Conservation (phyloP, 2,113 vertebrate genomes). For the Scalopus aquaticus region DNA sequence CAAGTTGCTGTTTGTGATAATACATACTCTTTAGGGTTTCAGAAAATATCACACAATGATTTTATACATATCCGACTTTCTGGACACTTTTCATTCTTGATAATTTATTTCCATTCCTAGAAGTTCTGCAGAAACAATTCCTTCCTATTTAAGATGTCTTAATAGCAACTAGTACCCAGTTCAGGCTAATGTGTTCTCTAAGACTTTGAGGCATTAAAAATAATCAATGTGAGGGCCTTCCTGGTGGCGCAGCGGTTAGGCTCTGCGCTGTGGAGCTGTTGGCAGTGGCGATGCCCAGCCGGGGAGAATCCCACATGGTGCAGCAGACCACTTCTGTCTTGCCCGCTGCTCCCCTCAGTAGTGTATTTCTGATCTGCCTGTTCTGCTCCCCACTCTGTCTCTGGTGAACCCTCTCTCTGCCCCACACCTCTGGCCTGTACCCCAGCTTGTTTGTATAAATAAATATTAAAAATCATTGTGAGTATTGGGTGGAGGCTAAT, state of each 20-base stretch:
- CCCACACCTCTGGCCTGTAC: too few relatives aligned
- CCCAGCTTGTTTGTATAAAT: too few relatives aligned
- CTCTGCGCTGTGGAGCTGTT: too few relatives aligned
- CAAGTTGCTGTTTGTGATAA: slow-evolving; percentile 32
- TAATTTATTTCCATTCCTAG: slow-evolving; percentile 50
- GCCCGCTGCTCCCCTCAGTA: too few relatives aligned
- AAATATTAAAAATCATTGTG: slow-evolving; percentile 4
- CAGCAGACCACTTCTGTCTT: too few relatives aligned
- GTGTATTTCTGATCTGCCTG: too few relatives aligned
- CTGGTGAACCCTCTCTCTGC: too few relatives aligned
- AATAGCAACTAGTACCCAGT: slow-evolving; percentile 21
- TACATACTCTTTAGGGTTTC: neutral
- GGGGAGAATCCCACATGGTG: too few relatives aligned
- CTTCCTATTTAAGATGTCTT: slow-evolving; percentile 47
- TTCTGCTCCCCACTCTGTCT: too few relatives aligned
- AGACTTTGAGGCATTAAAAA: slow-evolving; percentile 19
- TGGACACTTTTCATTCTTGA: slow-evolving; percentile 29
- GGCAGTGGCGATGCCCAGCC: too few relatives aligned
- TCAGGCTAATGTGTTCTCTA: slow-evolving; percentile 20
- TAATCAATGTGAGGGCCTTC: slow-evolving; percentile 10
- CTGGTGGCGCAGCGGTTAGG: too few relatives aligned
- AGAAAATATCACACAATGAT: slow-evolving; percentile 14
- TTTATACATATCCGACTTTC: slow-evolving; percentile 37
- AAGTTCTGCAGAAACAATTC: slow-evolving; percentile 52
- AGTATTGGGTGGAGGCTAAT: neutral